Conservation (phyloP, 2,888 invertebrate species). For the Amphiduros pacificus region DNA sequence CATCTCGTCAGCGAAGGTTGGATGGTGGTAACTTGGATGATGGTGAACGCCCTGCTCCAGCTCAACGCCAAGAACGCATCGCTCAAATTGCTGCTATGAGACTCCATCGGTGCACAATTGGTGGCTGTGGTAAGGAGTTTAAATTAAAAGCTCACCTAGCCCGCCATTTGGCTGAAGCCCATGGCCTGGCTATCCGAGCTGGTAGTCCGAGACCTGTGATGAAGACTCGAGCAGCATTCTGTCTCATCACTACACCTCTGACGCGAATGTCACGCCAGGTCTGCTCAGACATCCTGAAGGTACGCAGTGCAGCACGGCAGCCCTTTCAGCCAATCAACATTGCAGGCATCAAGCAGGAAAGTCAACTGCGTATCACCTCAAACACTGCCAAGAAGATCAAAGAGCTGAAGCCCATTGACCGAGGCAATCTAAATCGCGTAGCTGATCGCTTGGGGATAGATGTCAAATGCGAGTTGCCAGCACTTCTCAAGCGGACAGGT, state of each 20-base stretch:
- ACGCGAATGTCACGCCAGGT: conserved; percentile 86
- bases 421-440: conserved; percentile 33
- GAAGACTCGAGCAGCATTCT: conserved; percentile 97
- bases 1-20: conserved; percentile 41
- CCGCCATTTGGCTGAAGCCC: conserved; percentile 90
- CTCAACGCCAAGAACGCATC: conserved; percentile 60
- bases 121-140: conserved; percentile 93
- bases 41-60: conserved; percentile 54
- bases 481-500: conserved; percentile 38
- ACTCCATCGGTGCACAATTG: conserved; percentile 85
- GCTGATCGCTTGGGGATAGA: conserved; percentile 51
- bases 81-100: conserved; percentile 70
- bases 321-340: conserved; percentile 70
- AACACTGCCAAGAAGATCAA: conserved; percentile 26
- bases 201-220: conserved; percentile 88
- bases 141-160: conserved; percentile 92
- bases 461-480: conserved; percentile 47
- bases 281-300: conserved; percentile 76
- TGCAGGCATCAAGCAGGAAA: conserved; percentile 82
- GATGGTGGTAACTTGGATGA: conserved; percentile 20
- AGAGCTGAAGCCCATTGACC: conserved; percentile 27
- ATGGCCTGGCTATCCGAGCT: conserved; percentile 74
- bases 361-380: conserved; percentile 62
- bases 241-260: conserved; percentile 86
- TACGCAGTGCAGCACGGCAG: conserved; percentile 84